phyloP scores from a whole-genome alignment of 2,113 vertebrate genomes.

The Urocolius indicus region DNA sequence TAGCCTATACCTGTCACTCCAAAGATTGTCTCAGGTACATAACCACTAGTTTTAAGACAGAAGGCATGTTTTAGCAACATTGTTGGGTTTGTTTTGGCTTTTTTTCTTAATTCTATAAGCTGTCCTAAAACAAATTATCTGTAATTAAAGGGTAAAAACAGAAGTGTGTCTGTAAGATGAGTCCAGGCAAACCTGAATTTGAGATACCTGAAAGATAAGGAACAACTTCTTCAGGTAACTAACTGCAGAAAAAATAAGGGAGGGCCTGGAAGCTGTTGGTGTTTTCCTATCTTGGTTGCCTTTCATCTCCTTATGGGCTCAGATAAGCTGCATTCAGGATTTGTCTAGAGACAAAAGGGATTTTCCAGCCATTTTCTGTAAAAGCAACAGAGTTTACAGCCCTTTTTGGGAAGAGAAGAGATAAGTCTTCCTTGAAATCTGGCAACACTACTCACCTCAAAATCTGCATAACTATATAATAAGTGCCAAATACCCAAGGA shows the following conservation, averaged over 20 bases:
- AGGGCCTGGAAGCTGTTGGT: neutral
- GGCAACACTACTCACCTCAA: neutral
- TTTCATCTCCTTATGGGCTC: neutral
- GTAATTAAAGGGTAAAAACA: neutral
- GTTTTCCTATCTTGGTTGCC: neutral
- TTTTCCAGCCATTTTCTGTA: neutral
- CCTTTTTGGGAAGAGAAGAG: neutral
- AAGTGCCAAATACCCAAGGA: neutral
- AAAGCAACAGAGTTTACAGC: neutral
- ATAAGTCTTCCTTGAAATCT: neutral
- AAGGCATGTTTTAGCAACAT: neutral
- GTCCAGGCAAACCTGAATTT: neutral
- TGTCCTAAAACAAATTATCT: neutral
- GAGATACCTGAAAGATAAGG: neutral
- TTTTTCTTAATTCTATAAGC: neutral
- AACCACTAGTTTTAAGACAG: neutral
- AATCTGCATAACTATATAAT: neutral
- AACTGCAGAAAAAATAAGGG: neutral
- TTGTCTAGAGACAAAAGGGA: neutral
- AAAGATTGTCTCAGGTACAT: neutral
- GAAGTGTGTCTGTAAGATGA: neutral
- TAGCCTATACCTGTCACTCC: neutral
- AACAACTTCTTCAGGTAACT: neutral
- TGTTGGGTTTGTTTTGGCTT: neutral
- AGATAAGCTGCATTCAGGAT: neutral